Base-by-base conservation (phyloP, 1,140 invertebrate species). In the Radopholus similis region DNA sequence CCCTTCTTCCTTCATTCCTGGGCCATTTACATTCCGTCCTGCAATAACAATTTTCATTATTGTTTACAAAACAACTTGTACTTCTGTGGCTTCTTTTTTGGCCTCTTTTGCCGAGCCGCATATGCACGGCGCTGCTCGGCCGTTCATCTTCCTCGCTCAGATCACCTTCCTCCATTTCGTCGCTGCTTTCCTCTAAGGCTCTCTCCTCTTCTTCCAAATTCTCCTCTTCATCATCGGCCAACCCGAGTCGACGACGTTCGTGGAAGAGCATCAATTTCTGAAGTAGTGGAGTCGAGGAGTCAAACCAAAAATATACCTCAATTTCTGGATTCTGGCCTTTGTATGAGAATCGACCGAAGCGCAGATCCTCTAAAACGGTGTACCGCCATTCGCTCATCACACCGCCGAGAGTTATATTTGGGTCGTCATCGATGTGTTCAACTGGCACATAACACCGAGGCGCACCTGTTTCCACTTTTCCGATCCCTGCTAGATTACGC, bases 291-390 rank as follows among this genome's bases (percentile, higher is more conserved):
- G n/a, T n/a, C n/a, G 11, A 15, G 1, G 35, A 18, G 30, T 30
- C n/a, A 51, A 2, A 28, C 32, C 32, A 28, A 9, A 18, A 40
- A 26, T 34, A 28, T 3, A 62, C 58, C 58, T 62, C 58, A 21
- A 62, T 28, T 15, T 62, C 58, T 3, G 58, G 58, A 11, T 62
- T 62, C 30, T 62, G 58, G 11, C 58, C 58, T 8, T 62, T 62
- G 32, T 42, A 62, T 47, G 58, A 62, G 58, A 62, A 62, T 11
- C 58, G 58, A 5, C 58, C 58, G n/a, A 62, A 62, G 26, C 58
- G 58, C 18, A 62, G 42, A 42, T 62, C 34, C 40, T 40, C 40
- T 1, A 62, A n/a, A 1, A 62, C 58, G 32, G 58, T 26, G 9
- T 62, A 62, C 11, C 58, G 58, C 40, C 58, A 62, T 6, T 62